These are phyloP conservation scores for Sebastes variabilis DNA, from an alignment of 2,797 vertebrate species.

Conservation along the genomic window DNA sequence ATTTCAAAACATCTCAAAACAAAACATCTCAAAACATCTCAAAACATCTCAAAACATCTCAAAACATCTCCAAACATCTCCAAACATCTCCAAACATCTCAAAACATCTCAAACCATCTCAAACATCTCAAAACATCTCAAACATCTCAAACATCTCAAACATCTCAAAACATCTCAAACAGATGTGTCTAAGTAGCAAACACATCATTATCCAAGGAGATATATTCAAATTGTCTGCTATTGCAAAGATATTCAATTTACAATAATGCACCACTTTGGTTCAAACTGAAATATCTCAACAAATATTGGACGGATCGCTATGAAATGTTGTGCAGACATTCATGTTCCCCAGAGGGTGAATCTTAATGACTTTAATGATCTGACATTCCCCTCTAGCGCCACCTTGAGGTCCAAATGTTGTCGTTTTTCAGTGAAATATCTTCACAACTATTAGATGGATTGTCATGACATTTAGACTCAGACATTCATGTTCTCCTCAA, in stretches of 20 bases:
- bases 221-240: background rate
- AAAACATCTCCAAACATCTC: too few relatives aligned
- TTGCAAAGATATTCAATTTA: background rate
- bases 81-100: too few relatives aligned
- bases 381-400: background rate
- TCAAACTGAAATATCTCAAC: background rate
- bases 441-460: background rate
- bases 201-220: background rate
- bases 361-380: background rate
- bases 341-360: background rate
- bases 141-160: too few relatives aligned
- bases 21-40: too few relatives aligned
- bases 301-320: fast-evolving
- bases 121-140: too few relatives aligned
- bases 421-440: background rate
- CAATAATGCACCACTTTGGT: background rate
- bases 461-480: background rate
- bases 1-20: too few relatives aligned
- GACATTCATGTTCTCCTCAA: background rate
- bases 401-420: too few relatives aligned
- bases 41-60: too few relatives aligned
- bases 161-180: too few relatives aligned
- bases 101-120: too few relatives aligned
- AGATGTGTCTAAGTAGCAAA: background rate
- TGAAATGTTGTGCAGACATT: background rate